Evolutionary conservation across 2,113 vertebrate genomes (phyloP), one percentile per base, ranked within the genome.

Genomic region (Pseudois nayaur): DNA sequence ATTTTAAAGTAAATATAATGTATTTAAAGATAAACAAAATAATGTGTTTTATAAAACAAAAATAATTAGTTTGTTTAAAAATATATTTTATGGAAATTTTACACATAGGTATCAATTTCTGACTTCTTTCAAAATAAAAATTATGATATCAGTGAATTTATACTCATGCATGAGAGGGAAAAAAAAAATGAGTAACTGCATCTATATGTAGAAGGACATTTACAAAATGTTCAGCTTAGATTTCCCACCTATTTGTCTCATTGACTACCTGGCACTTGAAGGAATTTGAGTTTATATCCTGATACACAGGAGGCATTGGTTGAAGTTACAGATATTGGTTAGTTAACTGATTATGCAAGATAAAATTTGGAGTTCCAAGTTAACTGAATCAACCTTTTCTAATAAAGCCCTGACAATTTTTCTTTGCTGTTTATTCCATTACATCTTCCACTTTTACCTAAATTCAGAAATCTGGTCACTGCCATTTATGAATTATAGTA

Each of bases 381-480:
- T 48, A 97, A 91, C 29, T 62, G 33, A 87, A 64, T 96, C 40
- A 81, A n/a, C 50, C 64, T 91, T 96, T 50, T 87, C 86, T 96
- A 97, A 97, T 89, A 93, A 96, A 95, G 62, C 16, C 59, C 21
- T 95, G 59, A 92, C 43, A 92, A 33, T 81, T 78, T 87, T 89
- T 92, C 52, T 93, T 79, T 97, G 45, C 16, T 95, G 84, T 87
- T 87, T 92, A 89, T 84, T 86, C 29, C 50, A 79, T 84, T 89
- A 84, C 12, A n/a, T 89, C 84, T 87, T 15, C 59, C 25, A 85
- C 27, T 64, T 96, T 89, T 85, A 81, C 23, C 59, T 87, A 96
- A 96, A 97, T 97, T 97, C 64, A 97, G 95, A 98, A 98, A 98
- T 97, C 9, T 95, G 48, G 64, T 89, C 78, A 25, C 3, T 96